Base-by-base conservation (phyloP, 2,113 vertebrate genomes). In the Choloepus hoffmanni region DNA sequence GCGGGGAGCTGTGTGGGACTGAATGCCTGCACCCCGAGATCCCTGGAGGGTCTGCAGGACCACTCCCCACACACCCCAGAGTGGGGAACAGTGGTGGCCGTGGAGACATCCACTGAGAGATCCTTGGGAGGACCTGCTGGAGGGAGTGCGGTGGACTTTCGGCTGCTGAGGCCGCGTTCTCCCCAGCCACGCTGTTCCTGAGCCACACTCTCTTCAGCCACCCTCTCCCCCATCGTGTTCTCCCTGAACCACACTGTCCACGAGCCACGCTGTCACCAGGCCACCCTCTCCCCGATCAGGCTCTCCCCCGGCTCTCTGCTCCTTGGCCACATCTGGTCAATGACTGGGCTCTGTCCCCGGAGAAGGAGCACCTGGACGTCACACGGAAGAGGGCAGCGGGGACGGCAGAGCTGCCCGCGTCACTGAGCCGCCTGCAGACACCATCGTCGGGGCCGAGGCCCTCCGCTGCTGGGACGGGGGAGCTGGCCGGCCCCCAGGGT, bases 271-370 rank as follows among this genome's bases (percentile, higher is more conserved):
- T 19, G 18, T 23, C 70, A 36, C 40, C 23, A 6, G 24, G 36
- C 36, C 50, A 16, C 1, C 3, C 21, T 24, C 70, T 43, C 33
- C n/a, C 33, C 5, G 28, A 5, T n/a, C 36, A 55, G 11, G 15
- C 4, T 36, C 78, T 36, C 21, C 7, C 43, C 72, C 28, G 73
- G 73, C 72, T 43, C 15, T 4, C 2, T 40, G 14, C 43, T 48
- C 40, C 28, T 1, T 15, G 33, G 67, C 84, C 48, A 15, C 79
- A 45, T 67, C 55, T 19, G 23, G 50, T 50, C 12, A 10, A 24
- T 0, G 40, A 74, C 40, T 1, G 6, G 6, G 28, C 55, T 78
- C 85, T 7, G 3, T 11, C 60, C 45, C 5, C 0, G 15, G 58
- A 43, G 85, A 11, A 60, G 28, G 5, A 76, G 65, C 60, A 43